These are phyloP conservation scores for Glyptemys insculpta DNA, from an alignment of 2,797 vertebrate genomes.

Conservation along the genomic window DNA sequence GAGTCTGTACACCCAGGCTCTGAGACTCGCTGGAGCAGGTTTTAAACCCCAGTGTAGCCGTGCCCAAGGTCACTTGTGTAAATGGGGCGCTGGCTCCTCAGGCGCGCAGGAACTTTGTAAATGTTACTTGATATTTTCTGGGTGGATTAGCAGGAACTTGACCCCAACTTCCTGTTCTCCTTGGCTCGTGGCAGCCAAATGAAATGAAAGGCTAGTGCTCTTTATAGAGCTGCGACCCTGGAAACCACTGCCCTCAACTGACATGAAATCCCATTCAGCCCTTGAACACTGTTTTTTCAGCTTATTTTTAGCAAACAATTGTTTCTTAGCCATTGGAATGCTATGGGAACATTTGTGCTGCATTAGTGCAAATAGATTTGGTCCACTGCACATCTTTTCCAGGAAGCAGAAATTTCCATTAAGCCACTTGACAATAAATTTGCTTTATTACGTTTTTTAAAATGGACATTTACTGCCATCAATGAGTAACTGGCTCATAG, in stretches of 20 bases:
- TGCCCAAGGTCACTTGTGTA: neutral
- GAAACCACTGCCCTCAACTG: neutral
- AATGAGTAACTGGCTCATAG: fast-evolving
- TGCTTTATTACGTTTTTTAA: neutral
- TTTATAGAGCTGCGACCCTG: neutral
- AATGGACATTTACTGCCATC: neutral
- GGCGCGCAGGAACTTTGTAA: neutral
- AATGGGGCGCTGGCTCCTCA: neutral
- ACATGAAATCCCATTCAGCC: neutral
- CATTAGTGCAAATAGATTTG: neutral
- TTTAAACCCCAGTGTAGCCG: neutral
- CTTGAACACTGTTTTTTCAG: neutral
- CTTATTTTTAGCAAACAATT: neutral
- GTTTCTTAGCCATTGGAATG: neutral
- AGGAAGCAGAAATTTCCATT: neutral
- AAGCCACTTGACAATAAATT: neutral
- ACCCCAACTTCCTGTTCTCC: neutral
- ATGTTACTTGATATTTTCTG: neutral
- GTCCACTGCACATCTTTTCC: neutral
- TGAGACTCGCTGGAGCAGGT: neutral
- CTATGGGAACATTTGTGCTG: neutral
- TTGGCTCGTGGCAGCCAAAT: neutral
- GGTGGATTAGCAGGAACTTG: neutral
- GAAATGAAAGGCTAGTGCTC: neutral
- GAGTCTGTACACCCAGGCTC: neutral